Percentiles rank a stretch among this genome's conserved stretches.
phyloP scores from a whole-genome alignment of 2,113 vertebrate genomes.

The Pyrgilauda ruficollis region DNA sequence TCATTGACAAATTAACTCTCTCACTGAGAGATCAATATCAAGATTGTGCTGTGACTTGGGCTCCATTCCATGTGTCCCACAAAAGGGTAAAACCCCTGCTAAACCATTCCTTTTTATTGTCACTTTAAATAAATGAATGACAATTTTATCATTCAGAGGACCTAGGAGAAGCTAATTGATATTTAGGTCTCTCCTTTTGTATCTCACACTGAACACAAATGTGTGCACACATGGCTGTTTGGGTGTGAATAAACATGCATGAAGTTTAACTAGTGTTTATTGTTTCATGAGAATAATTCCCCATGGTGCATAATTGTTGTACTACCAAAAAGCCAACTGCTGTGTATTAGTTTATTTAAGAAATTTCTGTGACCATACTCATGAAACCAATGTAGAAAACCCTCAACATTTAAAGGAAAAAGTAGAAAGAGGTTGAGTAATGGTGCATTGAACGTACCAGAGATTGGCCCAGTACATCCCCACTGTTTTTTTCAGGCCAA shows the following conservation, averaged over 20 bases:
- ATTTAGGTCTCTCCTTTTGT: not conserved
- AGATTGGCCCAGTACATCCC: not conserved
- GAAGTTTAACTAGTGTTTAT: not conserved
- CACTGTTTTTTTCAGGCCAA: not conserved
- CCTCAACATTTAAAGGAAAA: not conserved
- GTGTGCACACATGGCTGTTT: not conserved
- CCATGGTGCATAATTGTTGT: not conserved
- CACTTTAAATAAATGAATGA: conserved; percentile 42
- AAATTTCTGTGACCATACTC: not conserved
- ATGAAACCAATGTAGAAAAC: not conserved
- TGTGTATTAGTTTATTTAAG: not conserved
- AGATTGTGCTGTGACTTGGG: conserved; percentile 39
- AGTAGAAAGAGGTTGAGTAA: not conserved
- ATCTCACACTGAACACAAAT: not conserved
- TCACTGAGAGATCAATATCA: conserved; percentile 54
- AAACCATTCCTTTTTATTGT: conserved; percentile 36
- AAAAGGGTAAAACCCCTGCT: conserved; percentile 28
- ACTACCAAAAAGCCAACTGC: not conserved
- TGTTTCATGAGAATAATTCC: not conserved
- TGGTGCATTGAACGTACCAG: not conserved
- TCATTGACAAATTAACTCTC: conserved; percentile 66
- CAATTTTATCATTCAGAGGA: conserved; percentile 37
- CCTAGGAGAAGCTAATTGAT: not conserved
- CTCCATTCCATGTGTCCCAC: conserved; percentile 28
- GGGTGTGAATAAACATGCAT: not conserved